These are phyloP conservation scores for Stegodyphus dumicola DNA, from an alignment of 1,140 invertebrate species.

Conservation along the genomic window DNA sequence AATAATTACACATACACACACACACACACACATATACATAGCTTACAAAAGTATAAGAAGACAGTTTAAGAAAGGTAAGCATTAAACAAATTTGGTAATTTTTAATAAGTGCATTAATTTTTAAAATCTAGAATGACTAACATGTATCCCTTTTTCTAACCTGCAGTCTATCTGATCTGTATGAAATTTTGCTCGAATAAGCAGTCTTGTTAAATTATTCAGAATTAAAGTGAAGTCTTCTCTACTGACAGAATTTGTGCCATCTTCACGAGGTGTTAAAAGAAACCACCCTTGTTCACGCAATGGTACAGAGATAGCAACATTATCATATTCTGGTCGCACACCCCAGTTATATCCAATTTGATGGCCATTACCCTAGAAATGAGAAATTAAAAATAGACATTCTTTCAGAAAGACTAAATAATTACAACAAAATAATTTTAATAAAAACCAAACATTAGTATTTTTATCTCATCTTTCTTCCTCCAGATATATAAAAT, in stretches of 20 bases:
- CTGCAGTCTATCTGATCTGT: constrained; percentile 92
- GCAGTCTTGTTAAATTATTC: constrained; percentile 79
- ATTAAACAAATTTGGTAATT: no score
- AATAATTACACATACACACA: no score
- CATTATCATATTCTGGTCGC: constrained; percentile 70
- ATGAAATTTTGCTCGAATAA: constrained; percentile 92
- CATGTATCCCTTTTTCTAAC: constrained; percentile 67
- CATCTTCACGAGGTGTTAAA: constrained; percentile 72
- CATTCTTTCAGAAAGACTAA: no score
- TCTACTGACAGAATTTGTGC: constrained; percentile 74
- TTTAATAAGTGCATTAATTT: no score
- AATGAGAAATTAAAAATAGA: neutral
- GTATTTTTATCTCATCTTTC: neutral
- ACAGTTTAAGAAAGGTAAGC: no score
- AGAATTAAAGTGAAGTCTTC: constrained; percentile 86
- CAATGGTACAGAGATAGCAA: constrained; percentile 75
- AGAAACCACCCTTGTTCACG: constrained; percentile 82
- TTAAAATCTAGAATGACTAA: no score
- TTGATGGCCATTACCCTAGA: constrained; percentile 62
- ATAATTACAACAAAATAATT: neutral
- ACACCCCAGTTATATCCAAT: constrained; percentile 75
- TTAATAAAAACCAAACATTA: neutral
- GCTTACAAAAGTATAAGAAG: no score
- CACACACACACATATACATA: no score
- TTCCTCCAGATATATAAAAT: no score